Base-by-base conservation (phyloP, 2,113 vertebrate genomes). In the Columba livia region DNA sequence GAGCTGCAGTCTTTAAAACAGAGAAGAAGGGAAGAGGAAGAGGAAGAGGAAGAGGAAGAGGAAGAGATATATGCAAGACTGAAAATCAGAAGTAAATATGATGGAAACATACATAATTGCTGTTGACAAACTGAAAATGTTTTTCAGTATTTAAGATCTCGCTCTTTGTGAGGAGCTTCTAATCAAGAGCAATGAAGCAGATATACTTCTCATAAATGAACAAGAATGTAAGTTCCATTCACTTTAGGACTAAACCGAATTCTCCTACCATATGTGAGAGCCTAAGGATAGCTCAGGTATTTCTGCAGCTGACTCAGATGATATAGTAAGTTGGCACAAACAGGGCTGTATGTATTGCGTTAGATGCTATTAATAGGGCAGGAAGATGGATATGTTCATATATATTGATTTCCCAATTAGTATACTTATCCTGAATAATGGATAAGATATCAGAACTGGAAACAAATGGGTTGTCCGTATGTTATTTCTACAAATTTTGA, bases 341-440 rank as follows among this genome's bases (percentile, higher is more conserved):
- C 7, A 69, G 4, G 2, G 0, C 25, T 79, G 6, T 34, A 21
- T 10, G 8, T 34, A n/a, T 79, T 79, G 12, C 2, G 0, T 42
- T 73, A 85, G 50, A 36, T 42, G 18, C 15, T 78, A 9, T 66
- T 83, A 8, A 32, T 65, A 0, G 0, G 7, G 12, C 31, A 80
- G 50, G 16, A 73, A 58, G 58, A 86, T 25, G 16, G 21, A 38
- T 72, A 34, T 29, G 6, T 38, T 88, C 20, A 51, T 80, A 62
- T 62, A 24, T 34, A 81, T 57, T 29, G 34, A 78, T 88, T 75
- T 82, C 28, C 50, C 29, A 36, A 14, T 53, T n/a, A 74, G 18
- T 81, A 51, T 31, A 48, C 10, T 61, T 24, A 69, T 88, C 23
- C 31, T 84, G 31, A 81, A 86, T 72, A 93, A 94, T 10, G 9